Evolutionary conservation across 2,113 vertebrate species (phyloP).

Genomic region (Neofelis nebulosa): DNA sequence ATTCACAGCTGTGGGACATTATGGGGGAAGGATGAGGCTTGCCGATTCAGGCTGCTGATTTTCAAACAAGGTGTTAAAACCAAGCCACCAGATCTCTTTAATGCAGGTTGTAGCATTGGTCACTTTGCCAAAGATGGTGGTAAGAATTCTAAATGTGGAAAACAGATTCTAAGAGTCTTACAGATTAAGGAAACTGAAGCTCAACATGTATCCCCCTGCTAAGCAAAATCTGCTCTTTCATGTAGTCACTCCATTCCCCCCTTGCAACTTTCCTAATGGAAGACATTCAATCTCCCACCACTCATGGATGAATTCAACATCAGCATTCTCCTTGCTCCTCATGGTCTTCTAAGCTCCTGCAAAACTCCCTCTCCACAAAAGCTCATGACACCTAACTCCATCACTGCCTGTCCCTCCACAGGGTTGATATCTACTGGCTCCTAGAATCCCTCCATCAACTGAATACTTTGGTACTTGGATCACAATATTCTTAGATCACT

Average conservation of each 20-base stretch:
- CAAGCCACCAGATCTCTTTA: background rate
- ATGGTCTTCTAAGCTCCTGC: background rate
- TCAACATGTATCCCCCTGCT: background rate
- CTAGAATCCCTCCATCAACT: background rate
- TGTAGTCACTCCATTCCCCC: background rate
- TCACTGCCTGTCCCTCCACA: background rate
- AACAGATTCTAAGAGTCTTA: background rate
- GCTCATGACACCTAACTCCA: background rate
- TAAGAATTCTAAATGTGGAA: background rate
- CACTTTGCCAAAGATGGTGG: background rate
- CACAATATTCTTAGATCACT: background rate
- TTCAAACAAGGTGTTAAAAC: conserved; percentile 69
- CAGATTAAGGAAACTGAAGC: background rate
- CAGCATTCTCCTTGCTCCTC: background rate
- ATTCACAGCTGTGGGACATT: conserved; percentile 74
- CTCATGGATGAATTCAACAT: background rate
- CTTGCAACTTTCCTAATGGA: background rate
- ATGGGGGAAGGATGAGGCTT: conserved; percentile 54
- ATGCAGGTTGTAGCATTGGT: background rate
- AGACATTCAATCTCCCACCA: background rate
- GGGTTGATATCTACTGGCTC: background rate
- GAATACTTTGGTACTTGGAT: background rate
- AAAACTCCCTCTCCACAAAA: background rate
- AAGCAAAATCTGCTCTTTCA: background rate
- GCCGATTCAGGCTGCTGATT: conserved; percentile 66